Conservation (phyloP, 2,113 vertebrate species). For the Malurus elegans region DNA sequence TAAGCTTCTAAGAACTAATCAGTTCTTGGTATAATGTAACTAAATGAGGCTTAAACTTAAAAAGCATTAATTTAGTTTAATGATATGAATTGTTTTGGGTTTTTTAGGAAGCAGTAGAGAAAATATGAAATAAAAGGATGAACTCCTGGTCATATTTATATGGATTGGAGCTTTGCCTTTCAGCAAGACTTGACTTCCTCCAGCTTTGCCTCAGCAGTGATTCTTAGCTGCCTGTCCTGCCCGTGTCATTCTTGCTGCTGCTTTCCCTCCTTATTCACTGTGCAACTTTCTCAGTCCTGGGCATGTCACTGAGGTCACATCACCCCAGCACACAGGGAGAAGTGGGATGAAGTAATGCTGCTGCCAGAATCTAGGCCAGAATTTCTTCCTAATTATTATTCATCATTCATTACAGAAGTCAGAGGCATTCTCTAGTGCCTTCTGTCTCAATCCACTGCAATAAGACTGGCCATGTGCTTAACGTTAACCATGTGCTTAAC, state of each 20-base stretch:
- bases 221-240: neutral
- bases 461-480: neutral
- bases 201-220: neutral
- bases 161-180: neutral
- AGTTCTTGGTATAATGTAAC: neutral
- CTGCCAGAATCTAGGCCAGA: neutral
- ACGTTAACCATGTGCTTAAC: neutral
- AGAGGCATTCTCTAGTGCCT: neutral
- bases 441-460: neutral
- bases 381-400: neutral
- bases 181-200: neutral
- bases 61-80: neutral
- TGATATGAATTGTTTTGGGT: neutral
- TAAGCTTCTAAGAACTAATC: neutral
- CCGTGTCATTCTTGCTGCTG: neutral
- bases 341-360: neutral
- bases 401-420: neutral
- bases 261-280: neutral
- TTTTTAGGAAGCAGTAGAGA: neutral
- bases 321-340: neutral
- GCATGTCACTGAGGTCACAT: neutral
- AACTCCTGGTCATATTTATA: neutral
- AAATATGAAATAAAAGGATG: neutral
- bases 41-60: neutral
- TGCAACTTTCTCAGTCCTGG: neutral